A percentile compares a stretch with the other conserved stretches of the same genome.
Evolutionary conservation across 1,140 invertebrate species (phyloP).

Genomic region (Rhopalosiphum padi): DNA sequence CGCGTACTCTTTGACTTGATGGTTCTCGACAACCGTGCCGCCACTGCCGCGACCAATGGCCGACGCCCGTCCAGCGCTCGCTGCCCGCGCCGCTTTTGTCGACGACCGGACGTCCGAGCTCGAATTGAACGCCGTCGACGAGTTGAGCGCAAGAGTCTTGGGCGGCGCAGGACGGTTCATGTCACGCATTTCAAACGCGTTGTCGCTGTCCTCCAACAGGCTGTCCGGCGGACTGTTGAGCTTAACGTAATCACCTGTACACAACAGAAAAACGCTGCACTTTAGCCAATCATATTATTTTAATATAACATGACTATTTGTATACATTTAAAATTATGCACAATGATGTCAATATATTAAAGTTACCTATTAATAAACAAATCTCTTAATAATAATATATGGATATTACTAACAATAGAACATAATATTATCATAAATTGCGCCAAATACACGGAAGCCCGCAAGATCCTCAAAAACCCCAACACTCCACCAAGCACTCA

Average conservation of each 20-base stretch:
- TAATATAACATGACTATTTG: not conserved
- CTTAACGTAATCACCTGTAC: constrained; percentile 55
- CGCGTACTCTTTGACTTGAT: constrained; percentile 67
- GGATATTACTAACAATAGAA: too few species aligned
- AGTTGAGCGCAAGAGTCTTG: constrained; percentile 63
- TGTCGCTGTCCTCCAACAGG: constrained; percentile 62
- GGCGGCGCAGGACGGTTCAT: constrained; percentile 63
- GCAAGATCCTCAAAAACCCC: too few species aligned
- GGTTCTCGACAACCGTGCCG: constrained; percentile 46
- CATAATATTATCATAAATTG: too few species aligned
- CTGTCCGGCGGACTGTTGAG: constrained; percentile 63
- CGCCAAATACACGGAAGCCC: too few species aligned
- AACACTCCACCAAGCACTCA: too few species aligned
- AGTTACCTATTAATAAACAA: too few species aligned
- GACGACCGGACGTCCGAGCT: constrained; percentile 1
- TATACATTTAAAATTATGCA: too few species aligned
- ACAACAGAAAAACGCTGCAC: not conserved
- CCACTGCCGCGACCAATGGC: constrained; percentile 59
- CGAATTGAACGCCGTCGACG: constrained; percentile 51
- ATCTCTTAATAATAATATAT: too few species aligned
- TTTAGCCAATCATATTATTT: not conserved
- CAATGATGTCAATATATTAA: too few species aligned
- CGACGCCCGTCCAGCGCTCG: not conserved
- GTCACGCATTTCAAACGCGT: constrained; percentile 61
- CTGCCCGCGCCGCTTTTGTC: not conserved